Conservation (phyloP, 1,140 invertebrate species). For the Rhysida immarginata region DNA sequence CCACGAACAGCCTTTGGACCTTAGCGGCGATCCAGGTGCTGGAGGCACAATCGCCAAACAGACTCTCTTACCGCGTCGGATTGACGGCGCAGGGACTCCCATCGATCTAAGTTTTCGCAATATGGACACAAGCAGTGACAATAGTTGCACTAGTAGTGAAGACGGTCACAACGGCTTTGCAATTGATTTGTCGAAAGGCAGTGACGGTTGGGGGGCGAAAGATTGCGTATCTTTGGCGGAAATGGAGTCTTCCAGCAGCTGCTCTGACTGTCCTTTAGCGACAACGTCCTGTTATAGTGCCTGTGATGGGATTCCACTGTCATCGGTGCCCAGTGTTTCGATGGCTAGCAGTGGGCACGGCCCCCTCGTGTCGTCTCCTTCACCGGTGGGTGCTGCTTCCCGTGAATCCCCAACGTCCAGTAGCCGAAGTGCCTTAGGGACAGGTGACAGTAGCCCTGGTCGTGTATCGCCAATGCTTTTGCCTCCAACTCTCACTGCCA, state of each 20-base stretch:
- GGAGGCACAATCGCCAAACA: slow-evolving; percentile 24
- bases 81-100: neutral
- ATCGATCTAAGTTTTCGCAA: slow-evolving; percentile 12
- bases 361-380: too few species aligned
- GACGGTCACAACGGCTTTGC: neutral
- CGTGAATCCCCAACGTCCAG: too few species aligned
- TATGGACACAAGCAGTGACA: slow-evolving; percentile 12
- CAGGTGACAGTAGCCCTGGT: neutral
- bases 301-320: too few species aligned
- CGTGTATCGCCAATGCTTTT: neutral
- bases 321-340: too few species aligned
- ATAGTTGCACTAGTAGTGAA: too few species aligned
- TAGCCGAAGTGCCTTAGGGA: too few species aligned
- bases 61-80: neutral
- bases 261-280: neutral
- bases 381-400: too few species aligned
- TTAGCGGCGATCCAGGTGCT: slow-evolving; percentile 22
- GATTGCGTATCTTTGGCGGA: neutral
- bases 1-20: slow-evolving; percentile 20
- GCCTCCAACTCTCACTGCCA: neutral
- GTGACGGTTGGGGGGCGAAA: too few species aligned
- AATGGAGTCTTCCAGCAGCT: neutral
- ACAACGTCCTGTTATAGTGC: too few species aligned
- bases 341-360: too few species aligned
- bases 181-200: slow-evolving; percentile 15